Base-by-base conservation (phyloP, 2,888 invertebrate genomes). In the Endomychus coccineus region DNA sequence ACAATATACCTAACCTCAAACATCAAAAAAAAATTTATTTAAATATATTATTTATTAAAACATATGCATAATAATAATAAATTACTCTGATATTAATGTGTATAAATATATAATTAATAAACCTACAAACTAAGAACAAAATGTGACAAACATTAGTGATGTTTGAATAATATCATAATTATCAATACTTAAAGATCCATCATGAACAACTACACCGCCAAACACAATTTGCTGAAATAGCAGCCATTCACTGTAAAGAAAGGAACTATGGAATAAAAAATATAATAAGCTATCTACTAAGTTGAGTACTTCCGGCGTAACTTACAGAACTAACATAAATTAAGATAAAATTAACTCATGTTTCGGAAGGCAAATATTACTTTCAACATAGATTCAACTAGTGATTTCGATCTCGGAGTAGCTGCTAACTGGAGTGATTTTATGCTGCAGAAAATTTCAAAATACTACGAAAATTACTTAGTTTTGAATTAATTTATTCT, bases 61-160 rank as follows among this genome's bases (percentile, higher is more conserved):
- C 39, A 35, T 40, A 40, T 40, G 35, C 39, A 44, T 44, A 44
- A 48, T 46, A 21, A 29, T 37, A 45, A 49, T 49, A 49, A 49
- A 46, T 49, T 45, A 47, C 36, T 42, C 45, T 48, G n/a, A n/a
- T n/a, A 49, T 45, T 49, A 23, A 38, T 38, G 33, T 37, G 34
- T 38, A 38, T 38, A 38, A 38, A 38, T 33, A 38, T 38, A 33
- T 33, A 38, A 38, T 38, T 28, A 38, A 38, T 38, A 38, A 38
- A 33, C 33, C 38, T 33, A 27, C 28, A 38, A 29, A 33, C 33
- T 38, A 38, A 21, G 23, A 37, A 39, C 24, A 40, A 40, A 36
- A 40, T 36, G 40, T 40, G 40, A 40, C 36, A 40, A 40, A 32
- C 29, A 34, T 32, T 30, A 40, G 40, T 40, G 40, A 40, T 40